These are phyloP conservation scores for Pyrgilauda ruficollis DNA, from an alignment of 2,113 vertebrate genomes.

Conservation along the genomic window DNA sequence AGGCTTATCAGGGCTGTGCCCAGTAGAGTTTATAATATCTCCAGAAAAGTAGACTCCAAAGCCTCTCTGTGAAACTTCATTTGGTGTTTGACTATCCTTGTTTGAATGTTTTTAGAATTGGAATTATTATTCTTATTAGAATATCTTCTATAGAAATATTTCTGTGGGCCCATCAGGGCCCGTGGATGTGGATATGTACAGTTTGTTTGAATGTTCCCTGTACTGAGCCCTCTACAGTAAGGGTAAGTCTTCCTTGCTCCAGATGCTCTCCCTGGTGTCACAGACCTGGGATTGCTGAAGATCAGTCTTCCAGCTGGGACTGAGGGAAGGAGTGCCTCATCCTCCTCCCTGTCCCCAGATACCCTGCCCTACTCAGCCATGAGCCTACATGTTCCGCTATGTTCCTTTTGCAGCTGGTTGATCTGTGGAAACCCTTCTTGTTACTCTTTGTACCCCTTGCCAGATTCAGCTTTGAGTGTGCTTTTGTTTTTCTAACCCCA, in stretches of 20 bases:
- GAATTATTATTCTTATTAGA: not conserved
- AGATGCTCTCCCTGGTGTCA: fast-evolving
- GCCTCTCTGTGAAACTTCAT: not conserved
- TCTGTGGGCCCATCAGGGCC: not conserved
- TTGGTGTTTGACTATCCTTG: not conserved
- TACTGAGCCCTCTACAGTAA: not conserved
- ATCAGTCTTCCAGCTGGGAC: not conserved
- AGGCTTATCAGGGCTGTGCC: not conserved
- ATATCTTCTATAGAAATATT: not conserved
- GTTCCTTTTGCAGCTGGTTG: not conserved
- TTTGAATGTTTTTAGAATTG: not conserved
- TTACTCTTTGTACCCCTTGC: not conserved
- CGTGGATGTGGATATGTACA: not conserved
- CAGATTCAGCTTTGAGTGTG: not conserved
- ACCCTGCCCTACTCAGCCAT: not conserved
- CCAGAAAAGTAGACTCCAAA: not conserved
- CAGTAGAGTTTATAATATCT: not conserved
- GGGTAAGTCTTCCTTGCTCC: not conserved
- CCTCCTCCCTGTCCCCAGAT: not conserved
- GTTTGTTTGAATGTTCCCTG: not conserved
- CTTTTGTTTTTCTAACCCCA: not conserved
- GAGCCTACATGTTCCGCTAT: fast-evolving
- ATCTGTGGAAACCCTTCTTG: not conserved
- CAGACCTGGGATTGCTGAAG: not conserved
- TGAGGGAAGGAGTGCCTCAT: not conserved